These are phyloP conservation scores for Cybosia mesomella DNA, from an alignment of 2,888 invertebrate species.

Conservation along the genomic window DNA sequence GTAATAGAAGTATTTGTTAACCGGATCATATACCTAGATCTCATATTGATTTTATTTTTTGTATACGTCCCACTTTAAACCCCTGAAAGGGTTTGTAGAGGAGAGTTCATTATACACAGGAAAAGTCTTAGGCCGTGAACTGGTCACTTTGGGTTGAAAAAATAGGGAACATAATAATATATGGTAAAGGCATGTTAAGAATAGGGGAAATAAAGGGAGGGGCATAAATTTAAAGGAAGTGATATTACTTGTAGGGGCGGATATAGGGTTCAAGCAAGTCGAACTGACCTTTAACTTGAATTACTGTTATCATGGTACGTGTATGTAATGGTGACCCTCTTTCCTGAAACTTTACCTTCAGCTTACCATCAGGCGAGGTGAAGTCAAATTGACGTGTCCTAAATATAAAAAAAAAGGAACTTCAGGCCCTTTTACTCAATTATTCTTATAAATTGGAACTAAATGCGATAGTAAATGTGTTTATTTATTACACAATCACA, in stretches of 20 bases:
- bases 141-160: no score
- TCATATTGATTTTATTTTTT: not conserved
- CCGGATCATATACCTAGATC: slow-evolving; percentile 10
- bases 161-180: no score
- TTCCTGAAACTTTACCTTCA: no score
- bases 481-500: not conserved
- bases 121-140: no score
- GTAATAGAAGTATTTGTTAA: slow-evolving; percentile 11
- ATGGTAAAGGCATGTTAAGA: not conserved
- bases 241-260: not conserved
- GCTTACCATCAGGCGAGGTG: no score
- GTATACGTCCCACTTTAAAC: not conserved
- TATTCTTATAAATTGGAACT: not conserved
- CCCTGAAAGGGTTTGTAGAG: not conserved
- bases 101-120: not conserved
- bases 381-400: no score
- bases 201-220: no score
- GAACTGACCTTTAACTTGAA: no score
- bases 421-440: not conserved
- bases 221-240: no score
- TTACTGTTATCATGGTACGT: no score
- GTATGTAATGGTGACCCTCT: no score
- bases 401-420: no score
- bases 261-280: not conserved
- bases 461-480: not conserved